A percentile compares a stretch with the other conserved stretches of the same genome.
Conservation (phyloP, 2,797 vertebrate species). For the Labeo calbasu region DNA sequence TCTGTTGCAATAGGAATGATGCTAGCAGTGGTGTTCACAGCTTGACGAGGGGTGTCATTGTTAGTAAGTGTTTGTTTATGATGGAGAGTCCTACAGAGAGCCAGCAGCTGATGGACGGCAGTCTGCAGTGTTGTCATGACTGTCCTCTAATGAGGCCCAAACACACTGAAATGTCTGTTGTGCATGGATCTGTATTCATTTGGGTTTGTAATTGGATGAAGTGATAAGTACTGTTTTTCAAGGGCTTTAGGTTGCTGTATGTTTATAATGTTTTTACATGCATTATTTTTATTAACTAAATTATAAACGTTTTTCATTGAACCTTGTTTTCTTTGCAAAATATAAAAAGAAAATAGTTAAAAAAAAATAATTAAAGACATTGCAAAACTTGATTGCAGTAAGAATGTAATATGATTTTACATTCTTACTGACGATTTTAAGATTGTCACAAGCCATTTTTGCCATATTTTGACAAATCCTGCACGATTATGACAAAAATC, state of each 20-base stretch:
- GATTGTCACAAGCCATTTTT: not conserved
- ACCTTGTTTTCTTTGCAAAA: not conserved
- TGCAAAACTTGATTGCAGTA: no score
- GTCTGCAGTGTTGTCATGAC: constrained; percentile 16
- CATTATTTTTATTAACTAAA: no score
- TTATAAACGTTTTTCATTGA: not conserved
- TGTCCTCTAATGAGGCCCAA: constrained; percentile 11
- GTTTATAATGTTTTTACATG: no score
- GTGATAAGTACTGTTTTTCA: no score
- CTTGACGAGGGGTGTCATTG: constrained; percentile 13
- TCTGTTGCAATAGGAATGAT: constrained; percentile 47
- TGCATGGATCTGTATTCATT: not conserved
- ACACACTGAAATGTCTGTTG: not conserved
- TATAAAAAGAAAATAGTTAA: no score
- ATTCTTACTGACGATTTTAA: not conserved
- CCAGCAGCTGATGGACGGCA: not conserved
- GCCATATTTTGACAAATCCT: no score
- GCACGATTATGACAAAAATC: no score
- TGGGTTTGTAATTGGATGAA: not conserved
- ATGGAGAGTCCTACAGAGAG: constrained; percentile 16
- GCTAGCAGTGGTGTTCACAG: not conserved
- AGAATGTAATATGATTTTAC: no score
- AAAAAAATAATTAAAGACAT: no score
- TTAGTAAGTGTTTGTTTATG: constrained; percentile 37
- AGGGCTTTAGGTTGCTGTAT: no score